These are phyloP conservation scores for Felis catus DNA, from an alignment of 2,113 vertebrate species.

Conservation along the genomic window F.catus_Fca126_mat1.0 CM031419.1:135590501-135591000, in stretches of 20 bases:
- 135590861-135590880: not conserved
- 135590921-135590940: not conserved
- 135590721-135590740: not conserved
- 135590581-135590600: not conserved
- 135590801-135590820: not conserved
- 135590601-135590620: not conserved
- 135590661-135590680: not conserved
- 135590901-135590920: not conserved
- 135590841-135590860: not conserved
- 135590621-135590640: not conserved
- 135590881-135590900: not conserved
- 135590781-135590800: constrained; percentile 1
- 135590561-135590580: not conserved
- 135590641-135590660: not conserved
- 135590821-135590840: not conserved
- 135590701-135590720: not conserved
- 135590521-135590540: constrained; percentile 38
- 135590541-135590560: not conserved
- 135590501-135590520: not conserved
- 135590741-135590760: not conserved
- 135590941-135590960: not conserved
- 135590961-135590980: not conserved
- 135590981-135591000: not conserved
- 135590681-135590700: not conserved
- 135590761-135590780: constrained; percentile 16